A percentile compares a stretch with the other conserved stretches of the same genome.
These are phyloP conservation scores for Halcyon malimbica DNA, from an alignment of 2,113 vertebrate species.

Conservation along the genomic window DNA sequence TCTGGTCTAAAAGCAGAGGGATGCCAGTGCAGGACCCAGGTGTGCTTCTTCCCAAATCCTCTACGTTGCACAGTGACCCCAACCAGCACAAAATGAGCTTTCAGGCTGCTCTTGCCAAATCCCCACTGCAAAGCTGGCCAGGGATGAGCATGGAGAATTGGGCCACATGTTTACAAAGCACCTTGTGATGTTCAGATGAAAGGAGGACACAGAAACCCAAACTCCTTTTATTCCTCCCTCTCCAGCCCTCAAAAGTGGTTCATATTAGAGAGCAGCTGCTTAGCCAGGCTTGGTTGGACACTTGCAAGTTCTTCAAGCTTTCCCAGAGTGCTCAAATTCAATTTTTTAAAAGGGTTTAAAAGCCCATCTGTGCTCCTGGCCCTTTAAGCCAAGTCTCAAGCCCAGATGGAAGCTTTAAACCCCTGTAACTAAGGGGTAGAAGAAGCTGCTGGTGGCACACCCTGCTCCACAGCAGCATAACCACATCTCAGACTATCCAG, in stretches of 20 bases:
- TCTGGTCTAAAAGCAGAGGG: not conserved
- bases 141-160: not conserved
- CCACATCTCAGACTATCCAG: not conserved
- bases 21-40: not conserved
- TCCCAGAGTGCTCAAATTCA: not conserved
- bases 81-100: not conserved
- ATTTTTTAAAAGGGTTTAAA: not conserved
- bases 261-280: not conserved
- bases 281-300: not conserved
- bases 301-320: not conserved
- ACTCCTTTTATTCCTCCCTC: not conserved
- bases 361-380: constrained; percentile 13
- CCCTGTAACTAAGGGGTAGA: constrained; percentile 1
- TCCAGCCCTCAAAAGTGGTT: not conserved
- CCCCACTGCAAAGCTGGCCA: not conserved
- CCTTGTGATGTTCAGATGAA: not conserved
- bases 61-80: not conserved
- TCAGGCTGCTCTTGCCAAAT: not conserved
- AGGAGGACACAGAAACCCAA: not conserved
- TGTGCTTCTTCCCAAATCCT: not conserved
- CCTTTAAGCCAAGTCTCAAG: constrained; percentile 16
- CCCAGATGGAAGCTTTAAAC: not conserved
- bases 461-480: not conserved
- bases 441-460: not conserved
- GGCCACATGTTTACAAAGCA: not conserved